Base-by-base conservation (phyloP, 2,797 vertebrate species). In the Cirrhinus mrigala region DNA sequence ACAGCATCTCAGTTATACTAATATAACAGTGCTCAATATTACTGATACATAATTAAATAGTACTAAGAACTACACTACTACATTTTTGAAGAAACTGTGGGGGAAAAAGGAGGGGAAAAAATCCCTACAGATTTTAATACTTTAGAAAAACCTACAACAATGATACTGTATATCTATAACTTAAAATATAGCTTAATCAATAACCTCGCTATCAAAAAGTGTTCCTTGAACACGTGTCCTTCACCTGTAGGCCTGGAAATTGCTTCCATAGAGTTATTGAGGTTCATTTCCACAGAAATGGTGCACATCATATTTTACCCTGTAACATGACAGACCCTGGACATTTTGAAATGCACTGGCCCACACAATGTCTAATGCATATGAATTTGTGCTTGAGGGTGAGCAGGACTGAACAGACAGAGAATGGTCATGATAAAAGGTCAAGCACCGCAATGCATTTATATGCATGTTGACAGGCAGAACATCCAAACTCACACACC, bases 351-450 rank as follows among this genome's bases (percentile, higher is more conserved):
- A 86, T 77, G 83, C 82, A 64, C 44, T 82, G 87, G 85, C 82
- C 88, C 82, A 89, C 83, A 79, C 81, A 69, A 76, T 82, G 69
- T 85, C 84, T 82, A 80, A 89, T 86, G 87, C 88, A 89, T 86
- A 88, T 87, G 84, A 86, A 87, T 89, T 85, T 85, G 60, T 2
- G 69, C 86, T 77, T n/a, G 62, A 46, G 86, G 86, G 56, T 11
- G 56, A 86, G 69, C 60, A 14, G 86, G 78, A 56, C 60, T 82
- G 54, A 87, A 83, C 71, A 60, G 71, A 89, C 82, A 87, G 68
- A 86, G 81, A 89, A 86, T 71, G 79, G 73, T 79, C 58, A 29
- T 71, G 62, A 71, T 69, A 27, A 88, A 88, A 88, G 87, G 85
- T 87, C 87, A 87, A 56, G 75, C 76, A 79, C 82, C 85, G 71